Base-by-base conservation (phyloP, 1,140 invertebrate species). In the Bicyclus anynana region DNA sequence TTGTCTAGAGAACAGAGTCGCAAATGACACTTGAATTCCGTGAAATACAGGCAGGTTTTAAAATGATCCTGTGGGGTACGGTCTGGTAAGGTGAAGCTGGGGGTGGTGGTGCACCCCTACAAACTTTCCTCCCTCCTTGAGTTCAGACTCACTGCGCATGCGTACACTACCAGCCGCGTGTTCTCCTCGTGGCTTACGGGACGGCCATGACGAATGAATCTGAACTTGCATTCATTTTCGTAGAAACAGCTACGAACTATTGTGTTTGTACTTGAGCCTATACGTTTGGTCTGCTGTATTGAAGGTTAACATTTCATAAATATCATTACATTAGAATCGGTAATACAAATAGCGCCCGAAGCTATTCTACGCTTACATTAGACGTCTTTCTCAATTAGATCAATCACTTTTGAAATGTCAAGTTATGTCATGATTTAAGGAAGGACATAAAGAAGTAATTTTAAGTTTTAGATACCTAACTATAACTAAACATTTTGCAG, bases 41-140 rank as follows among this genome's bases (percentile, higher is more conserved):
- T 80, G 69, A 79, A 82, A 81, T 74, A 83, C 69, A 40, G 69
- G 65, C 60, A 70, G 69, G 70, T 83, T 83, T 78, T 84, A 78
- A 81, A 73, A 81, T 77, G 59, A 42, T 47, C 46, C 42, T 58
- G 55, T 56, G 37, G 37, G 16, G 37, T 14, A 40, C 12, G 20
- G 29, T 35, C 44, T 56, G 54, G 60, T 35, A 50, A 60, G 53
- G 58, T 38, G 53, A 18, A 29, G 47, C 55, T 17, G 50, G 48
- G 51, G 42, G 42, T 21, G 42, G 27, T 18, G 37, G 23, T 42
- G 27, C 49, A 49, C 37, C 63, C 63, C 29, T 20, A 2, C 1
- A 18, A 44, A 53, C 38, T 50, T 46, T 50, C 42, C 53, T 50
- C 44, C 51, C 53, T 44, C 18, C 40, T 20, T 10, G 12, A 26